These are phyloP conservation scores for Coregonus ussuriensis DNA, from an alignment of 2,797 vertebrate species.

Conservation along the genomic window DNA sequence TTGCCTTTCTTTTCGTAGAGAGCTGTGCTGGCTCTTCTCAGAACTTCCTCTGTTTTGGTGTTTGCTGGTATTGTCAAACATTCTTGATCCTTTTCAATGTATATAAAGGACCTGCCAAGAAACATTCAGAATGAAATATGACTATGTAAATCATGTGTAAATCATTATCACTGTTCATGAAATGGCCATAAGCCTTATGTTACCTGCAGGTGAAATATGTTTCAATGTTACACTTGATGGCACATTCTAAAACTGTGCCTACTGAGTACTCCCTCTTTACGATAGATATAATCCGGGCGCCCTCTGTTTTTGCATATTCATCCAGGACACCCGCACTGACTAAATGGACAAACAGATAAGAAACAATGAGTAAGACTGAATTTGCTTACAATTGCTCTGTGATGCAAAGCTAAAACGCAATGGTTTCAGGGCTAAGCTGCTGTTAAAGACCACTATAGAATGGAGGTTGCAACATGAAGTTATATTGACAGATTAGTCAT, in stretches of 20 bases:
- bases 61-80: constrained; percentile 81
- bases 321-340: constrained; percentile 50
- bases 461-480: neutral
- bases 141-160: neutral
- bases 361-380: neutral
- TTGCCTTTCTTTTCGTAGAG: constrained; percentile 88
- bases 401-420: neutral
- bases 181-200: neutral
- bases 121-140: neutral
- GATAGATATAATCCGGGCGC: constrained; percentile 70
- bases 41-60: constrained; percentile 77
- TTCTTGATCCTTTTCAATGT: constrained; percentile 84
- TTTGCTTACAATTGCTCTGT: neutral
- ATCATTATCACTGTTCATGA: neutral
- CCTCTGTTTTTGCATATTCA: constrained; percentile 71
- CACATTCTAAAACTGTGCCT: constrained; percentile 57
- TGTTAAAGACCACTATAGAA: neutral
- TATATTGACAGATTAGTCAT: neutral
- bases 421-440: neutral
- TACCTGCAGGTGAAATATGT: constrained; percentile 72
- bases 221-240: constrained; percentile 68
- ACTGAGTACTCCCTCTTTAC: constrained; percentile 46
- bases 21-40: constrained; percentile 75
- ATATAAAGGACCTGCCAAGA: constrained; percentile 83
- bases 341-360: neutral